Evolutionary conservation across 2,888 invertebrate genomes (phyloP).

Genomic region (Eristalinus aeneus): DNA sequence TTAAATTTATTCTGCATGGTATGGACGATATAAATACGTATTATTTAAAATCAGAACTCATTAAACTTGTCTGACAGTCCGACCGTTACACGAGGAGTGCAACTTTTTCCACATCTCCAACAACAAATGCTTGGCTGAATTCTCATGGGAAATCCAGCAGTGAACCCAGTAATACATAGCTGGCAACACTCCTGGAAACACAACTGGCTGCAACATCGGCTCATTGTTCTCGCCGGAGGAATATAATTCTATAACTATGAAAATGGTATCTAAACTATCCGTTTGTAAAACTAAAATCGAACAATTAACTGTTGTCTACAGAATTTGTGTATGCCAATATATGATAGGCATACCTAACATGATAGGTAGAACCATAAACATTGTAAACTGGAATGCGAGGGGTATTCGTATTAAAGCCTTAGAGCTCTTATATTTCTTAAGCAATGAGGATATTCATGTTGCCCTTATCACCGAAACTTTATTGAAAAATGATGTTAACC

Average conservation of each 20-base stretch:
- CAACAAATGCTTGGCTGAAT: constrained; percentile 26
- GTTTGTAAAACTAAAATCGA: too few species aligned
- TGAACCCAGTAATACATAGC: background rate
- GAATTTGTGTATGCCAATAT: constrained; percentile 8
- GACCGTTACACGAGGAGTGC: constrained; percentile 41
- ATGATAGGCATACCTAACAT: constrained; percentile 33
- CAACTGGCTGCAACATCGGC: too few species aligned
- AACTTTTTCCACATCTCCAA: too few species aligned
- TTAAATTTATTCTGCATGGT: constrained; percentile 19
- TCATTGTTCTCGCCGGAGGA: background rate
- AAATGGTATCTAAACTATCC: background rate
- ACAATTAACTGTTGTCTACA: constrained; percentile 5
- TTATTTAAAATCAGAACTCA: constrained; percentile 40
- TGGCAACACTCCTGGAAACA: too few species aligned
- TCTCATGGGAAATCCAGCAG: too few species aligned
- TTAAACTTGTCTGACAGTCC: too few species aligned
- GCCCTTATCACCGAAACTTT: constrained; percentile 20
- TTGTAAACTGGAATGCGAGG: constrained; percentile 17
- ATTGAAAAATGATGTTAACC: too few species aligned
- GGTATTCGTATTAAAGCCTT: too few species aligned
- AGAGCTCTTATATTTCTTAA: constrained; percentile 13
- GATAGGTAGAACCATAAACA: constrained; percentile 3
- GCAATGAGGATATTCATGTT: constrained; percentile 1
- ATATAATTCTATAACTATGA: background rate
- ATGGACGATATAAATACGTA: constrained; percentile 31